Evolutionary conservation across 1,140 invertebrate species (phyloP), one percentile per base, ranked within the genome.

Genomic region (Saccostrea echinata): DNA sequence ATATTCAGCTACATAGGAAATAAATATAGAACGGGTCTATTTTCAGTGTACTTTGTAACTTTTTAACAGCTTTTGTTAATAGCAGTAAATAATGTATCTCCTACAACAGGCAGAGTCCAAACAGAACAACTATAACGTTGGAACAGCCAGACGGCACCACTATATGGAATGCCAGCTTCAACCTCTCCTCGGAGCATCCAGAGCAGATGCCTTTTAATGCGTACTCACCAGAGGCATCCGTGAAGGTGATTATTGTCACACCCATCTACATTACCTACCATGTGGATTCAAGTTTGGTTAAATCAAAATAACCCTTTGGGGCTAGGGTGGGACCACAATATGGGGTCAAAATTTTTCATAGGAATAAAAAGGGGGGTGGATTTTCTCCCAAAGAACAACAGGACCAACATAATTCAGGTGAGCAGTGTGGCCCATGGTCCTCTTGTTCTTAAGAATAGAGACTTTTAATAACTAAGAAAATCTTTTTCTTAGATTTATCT

Each of bases 151-250:
- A 91, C 80, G 80, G 86, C 24, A 35, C 88, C 51, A 64, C 91
- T 61, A 68, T 92, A n/a, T 93, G 93, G 64, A 86, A 90, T 16
- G 90, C 91, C 16, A 91, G 91, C 71, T 93, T 86, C 16, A 92
- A 93, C 85, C 86, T 84, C n/a, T 91, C 92, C 6, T 92, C 90
- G 52, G 87, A 88, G 18, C 91, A 93, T 71, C 91, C 91, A 33
- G 92, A 92, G 68, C 92, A 93, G 51, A 82, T 91, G 11, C 94
- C 94, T 16, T 95, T 94, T 84, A 94, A 94, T 89, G 94, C 94
- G 13, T 95, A 93, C 86, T 91, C 93, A 24, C 88, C 91, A 9
- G 82, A 86, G 30, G 84, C 64, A 21, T 27, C 86, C 33, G 88
- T 89, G 0, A 86, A 86, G 84, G 89, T 90, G 52, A 76, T 21